Percentiles rank a stretch among this genome's conserved stretches.
These are phyloP conservation scores for Sander lucioperca DNA, from an alignment of 2,113 vertebrate genomes.

Conservation along the genomic window DNA sequence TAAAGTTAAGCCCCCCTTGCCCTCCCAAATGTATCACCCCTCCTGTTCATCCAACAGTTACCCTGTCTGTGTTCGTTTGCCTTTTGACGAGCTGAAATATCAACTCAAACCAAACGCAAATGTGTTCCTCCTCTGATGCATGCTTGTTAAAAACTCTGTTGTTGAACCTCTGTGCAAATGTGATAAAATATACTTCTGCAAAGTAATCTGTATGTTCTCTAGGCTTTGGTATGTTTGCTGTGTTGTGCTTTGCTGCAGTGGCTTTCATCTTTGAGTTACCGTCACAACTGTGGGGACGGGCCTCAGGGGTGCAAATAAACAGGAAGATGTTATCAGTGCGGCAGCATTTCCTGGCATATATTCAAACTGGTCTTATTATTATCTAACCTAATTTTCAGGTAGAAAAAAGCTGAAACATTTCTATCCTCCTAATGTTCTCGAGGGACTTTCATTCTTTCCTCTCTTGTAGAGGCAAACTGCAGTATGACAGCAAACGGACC, in stretches of 20 bases:
- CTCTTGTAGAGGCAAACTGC: constrained; percentile 5
- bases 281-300: not conserved
- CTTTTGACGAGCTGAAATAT: constrained; percentile 33
- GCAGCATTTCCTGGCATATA: not conserved
- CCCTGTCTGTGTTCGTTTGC: constrained; percentile 46
- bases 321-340: not conserved
- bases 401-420: not conserved
- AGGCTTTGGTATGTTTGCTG: constrained; percentile 29
- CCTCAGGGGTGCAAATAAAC: not conserved
- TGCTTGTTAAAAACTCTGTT: constrained; percentile 25
- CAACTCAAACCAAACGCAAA: constrained; percentile 24
- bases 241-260: constrained; percentile 16
- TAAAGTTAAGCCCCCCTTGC: constrained; percentile 79
- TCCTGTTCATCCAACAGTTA: constrained; percentile 53
- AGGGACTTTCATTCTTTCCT: not conserved
- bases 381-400: not conserved
- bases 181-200: not conserved
- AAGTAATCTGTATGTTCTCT: constrained; percentile 20
- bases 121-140: constrained; percentile 34
- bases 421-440: not conserved
- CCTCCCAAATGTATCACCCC: constrained; percentile 49
- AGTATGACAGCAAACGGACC: not conserved
- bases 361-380: not conserved
- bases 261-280: not conserved
- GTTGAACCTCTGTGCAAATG: constrained; percentile 12